Conservation (phyloP, 2,113 vertebrate species). For the Sus scrofa region T2T-Sscrofa CM000813.6:114101001-114101500, state of each 20-base stretch:
- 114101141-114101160: neutral
- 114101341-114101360: neutral
- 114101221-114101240: neutral
- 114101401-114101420: neutral
- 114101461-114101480: neutral
- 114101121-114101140: neutral
- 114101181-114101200: neutral
- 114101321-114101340: neutral
- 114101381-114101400: neutral
- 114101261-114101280: neutral
- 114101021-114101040: conserved; percentile 12
- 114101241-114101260: neutral
- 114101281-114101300: neutral
- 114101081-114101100: neutral
- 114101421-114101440: neutral
- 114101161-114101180: neutral
- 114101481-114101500: neutral
- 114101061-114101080: neutral
- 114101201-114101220: neutral
- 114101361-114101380: neutral
- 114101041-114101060: neutral
- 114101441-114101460: neutral
- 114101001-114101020: neutral
- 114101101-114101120: neutral
- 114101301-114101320: neutral